These are phyloP conservation scores for Streptopelia turtur DNA, from an alignment of 2,797 vertebrate species.

Conservation along the genomic window DNA sequence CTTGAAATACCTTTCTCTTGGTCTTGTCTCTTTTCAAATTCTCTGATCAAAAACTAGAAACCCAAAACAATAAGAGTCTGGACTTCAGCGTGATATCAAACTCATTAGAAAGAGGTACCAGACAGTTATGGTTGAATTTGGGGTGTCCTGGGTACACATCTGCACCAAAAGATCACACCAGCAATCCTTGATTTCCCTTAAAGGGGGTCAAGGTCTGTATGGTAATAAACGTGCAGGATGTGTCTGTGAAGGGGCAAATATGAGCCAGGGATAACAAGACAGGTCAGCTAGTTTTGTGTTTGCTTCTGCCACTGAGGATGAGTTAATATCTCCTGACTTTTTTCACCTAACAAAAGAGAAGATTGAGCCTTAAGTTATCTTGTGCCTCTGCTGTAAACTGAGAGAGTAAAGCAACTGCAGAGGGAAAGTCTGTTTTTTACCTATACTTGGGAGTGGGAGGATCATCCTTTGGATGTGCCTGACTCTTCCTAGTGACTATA, in stretches of 20 bases:
- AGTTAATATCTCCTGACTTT: not conserved
- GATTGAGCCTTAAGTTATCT: not conserved
- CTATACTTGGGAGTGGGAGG: not conserved
- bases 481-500: not conserved
- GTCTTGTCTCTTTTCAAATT: not conserved
- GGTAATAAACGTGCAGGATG: not conserved
- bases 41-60: not conserved
- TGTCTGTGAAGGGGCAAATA: fast-evolving
- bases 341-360: not conserved
- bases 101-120: not conserved
- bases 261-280: not conserved
- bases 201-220: not conserved
- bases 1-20: not conserved
- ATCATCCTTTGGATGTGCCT: not conserved
- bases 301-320: not conserved
- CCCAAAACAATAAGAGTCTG: not conserved
- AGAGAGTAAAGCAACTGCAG: not conserved
- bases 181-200: not conserved
- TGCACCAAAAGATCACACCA: not conserved
- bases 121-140: not conserved
- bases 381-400: not conserved
- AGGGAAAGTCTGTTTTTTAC: not conserved
- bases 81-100: not conserved
- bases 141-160: not conserved
- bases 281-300: not conserved